A percentile compares a stretch with the other conserved stretches of the same genome.
phyloP scores from a whole-genome alignment of 2,797 vertebrate species.

The Alcedo quadribrachys region DNA sequence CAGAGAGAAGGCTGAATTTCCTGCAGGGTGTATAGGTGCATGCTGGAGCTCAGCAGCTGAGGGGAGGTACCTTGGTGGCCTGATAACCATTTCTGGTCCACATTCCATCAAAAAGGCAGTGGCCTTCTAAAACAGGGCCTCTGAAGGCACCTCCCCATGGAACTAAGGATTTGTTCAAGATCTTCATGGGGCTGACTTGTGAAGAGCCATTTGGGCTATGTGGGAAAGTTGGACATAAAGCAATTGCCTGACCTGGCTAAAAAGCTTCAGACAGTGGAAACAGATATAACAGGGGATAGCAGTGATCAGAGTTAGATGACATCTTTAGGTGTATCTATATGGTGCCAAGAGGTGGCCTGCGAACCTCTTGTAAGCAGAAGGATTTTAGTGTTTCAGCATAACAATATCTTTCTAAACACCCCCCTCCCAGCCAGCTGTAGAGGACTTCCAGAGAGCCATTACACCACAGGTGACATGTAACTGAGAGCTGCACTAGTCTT shows the following conservation, averaged over 20 bases:
- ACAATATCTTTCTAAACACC: neutral
- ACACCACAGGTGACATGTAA: rapidly evolving
- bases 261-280: neutral
- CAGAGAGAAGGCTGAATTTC: neutral
- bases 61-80: neutral
- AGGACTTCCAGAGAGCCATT: neutral
- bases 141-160: neutral
- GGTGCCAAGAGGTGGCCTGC: neutral
- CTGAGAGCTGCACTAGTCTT: neutral
- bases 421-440: neutral
- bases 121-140: neutral
- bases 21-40: neutral
- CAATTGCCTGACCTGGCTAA: neutral
- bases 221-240: neutral
- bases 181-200: neutral
- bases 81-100: neutral
- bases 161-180: neutral
- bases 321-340: neutral
- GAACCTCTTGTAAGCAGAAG: neutral
- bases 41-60: neutral
- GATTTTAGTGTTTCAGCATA: neutral
- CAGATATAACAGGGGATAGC: neutral
- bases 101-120: neutral
- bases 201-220: neutral
- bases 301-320: neutral